Conservation (phyloP, 2,113 vertebrate genomes). For the Excalfactoria chinensis region DNA sequence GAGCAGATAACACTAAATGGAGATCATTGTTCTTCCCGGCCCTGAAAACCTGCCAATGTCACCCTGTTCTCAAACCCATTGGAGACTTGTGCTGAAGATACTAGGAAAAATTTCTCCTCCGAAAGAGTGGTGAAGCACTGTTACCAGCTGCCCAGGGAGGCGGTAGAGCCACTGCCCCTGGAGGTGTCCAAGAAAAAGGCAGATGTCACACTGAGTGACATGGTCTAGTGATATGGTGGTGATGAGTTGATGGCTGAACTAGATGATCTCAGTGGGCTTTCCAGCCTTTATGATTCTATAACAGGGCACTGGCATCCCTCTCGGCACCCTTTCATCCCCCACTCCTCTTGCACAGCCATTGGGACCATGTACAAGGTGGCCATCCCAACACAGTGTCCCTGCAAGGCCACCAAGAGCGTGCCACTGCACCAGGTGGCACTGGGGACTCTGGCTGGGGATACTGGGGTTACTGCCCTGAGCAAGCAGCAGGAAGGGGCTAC, state of each 20-base stretch:
- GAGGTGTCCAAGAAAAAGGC: too few species aligned
- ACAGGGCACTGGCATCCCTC: background rate
- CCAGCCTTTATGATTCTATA: too few species aligned
- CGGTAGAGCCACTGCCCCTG: too few species aligned
- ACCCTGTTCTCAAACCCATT: background rate
- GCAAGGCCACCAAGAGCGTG: background rate
- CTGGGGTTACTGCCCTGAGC: background rate
- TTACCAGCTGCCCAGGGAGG: too few species aligned
- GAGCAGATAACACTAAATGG: background rate
- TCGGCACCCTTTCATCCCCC: background rate
- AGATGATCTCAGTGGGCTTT: too few species aligned
- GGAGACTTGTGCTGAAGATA: background rate
- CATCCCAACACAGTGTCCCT: background rate
- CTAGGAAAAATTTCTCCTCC: too few species aligned
- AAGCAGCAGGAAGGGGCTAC: background rate
- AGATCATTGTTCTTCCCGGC: conserved; percentile 14
- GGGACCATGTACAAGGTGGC: background rate
- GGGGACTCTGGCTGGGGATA: background rate
- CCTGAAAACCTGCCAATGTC: background rate
- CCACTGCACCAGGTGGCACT: background rate
- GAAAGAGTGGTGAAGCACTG: too few species aligned
- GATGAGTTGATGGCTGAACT: too few species aligned
- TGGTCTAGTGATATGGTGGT: too few species aligned
- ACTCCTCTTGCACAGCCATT: background rate
- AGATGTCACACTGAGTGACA: too few species aligned